Evolutionary conservation across 1,140 invertebrate genomes (phyloP).

Genomic region (Cotesia vestalis): DNA sequence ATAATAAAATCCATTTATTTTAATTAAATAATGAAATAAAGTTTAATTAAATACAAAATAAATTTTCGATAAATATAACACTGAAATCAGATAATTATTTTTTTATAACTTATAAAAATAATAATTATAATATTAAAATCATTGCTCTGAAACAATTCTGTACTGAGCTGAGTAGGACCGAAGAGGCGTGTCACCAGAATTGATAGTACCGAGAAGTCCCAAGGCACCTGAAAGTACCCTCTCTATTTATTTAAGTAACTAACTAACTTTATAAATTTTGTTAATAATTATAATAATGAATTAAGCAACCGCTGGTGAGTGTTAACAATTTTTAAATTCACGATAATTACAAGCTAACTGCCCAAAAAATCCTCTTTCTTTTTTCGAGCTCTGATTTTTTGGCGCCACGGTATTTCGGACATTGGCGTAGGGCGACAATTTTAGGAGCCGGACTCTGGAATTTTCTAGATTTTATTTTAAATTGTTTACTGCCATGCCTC

Average conservation of each 20-base stretch:
- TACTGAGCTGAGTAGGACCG: slow-evolving; percentile 58
- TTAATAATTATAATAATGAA: slow-evolving; percentile 20
- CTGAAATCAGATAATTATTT: too few species aligned
- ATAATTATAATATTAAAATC: slow-evolving; percentile 35
- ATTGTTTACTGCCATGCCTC: slow-evolving; percentile 60
- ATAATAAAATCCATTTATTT: too few species aligned
- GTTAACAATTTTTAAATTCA: too few species aligned
- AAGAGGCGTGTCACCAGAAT: slow-evolving; percentile 54
- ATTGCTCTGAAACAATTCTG: slow-evolving; percentile 63
- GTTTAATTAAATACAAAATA: too few species aligned
- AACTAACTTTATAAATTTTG: too few species aligned
- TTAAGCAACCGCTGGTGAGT: too few species aligned
- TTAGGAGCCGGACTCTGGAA: slow-evolving; percentile 30
- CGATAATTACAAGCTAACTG: too few species aligned
- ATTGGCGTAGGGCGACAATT: slow-evolving; percentile 47
- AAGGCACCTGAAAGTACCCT: slow-evolving; percentile 60
- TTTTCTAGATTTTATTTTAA: slow-evolving; percentile 32
- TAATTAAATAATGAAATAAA: too few species aligned
- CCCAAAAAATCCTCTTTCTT: not conserved
- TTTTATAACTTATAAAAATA: slow-evolving; percentile 19
- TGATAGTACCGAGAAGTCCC: slow-evolving; percentile 54
- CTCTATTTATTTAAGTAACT: slow-evolving; percentile 42
- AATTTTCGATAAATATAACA: too few species aligned
- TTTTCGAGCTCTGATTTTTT: slow-evolving; percentile 35
- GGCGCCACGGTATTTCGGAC: slow-evolving; percentile 58